A percentile compares a stretch with the other conserved stretches of the same genome.
These are phyloP conservation scores for Luperina testacea DNA, from an alignment of 2,888 invertebrate genomes.

Conservation along the genomic window DNA sequence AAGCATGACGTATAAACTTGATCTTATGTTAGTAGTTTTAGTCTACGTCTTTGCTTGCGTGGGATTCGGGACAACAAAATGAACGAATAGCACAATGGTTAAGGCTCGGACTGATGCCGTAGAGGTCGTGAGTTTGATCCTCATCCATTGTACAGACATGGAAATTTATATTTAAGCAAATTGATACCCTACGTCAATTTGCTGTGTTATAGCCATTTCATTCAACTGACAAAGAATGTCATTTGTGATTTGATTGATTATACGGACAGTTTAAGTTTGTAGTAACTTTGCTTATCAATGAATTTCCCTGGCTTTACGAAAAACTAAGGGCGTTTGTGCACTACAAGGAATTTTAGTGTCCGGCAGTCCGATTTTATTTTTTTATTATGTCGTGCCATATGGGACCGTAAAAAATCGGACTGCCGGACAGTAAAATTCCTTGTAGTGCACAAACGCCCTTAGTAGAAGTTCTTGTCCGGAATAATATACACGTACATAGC, in stretches of 20 bases:
- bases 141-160: not conserved
- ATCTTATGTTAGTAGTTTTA: constrained; percentile 15
- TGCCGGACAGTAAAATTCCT: too few species aligned
- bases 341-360: too few species aligned
- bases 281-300: not conserved
- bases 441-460: too few species aligned
- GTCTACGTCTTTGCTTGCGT: constrained; percentile 4
- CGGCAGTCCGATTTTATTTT: too few species aligned
- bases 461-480: not conserved
- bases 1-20: constrained; percentile 45
- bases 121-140: not conserved
- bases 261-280: not conserved
- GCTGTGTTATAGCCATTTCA: not conserved
- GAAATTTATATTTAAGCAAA: not conserved
- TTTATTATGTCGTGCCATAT: too few species aligned
- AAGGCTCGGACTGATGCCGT: not conserved
- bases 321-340: too few species aligned
- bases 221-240: not conserved
- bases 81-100: not conserved
- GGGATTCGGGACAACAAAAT: constrained; percentile 14
- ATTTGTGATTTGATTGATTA: too few species aligned
- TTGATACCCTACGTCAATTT: not conserved
- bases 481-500: not conserved
- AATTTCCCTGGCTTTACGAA: not conserved
- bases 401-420: too few species aligned